phyloP scores from a whole-genome alignment of 2,113 vertebrate genomes.

The Petrocephalus zakoni region DNA sequence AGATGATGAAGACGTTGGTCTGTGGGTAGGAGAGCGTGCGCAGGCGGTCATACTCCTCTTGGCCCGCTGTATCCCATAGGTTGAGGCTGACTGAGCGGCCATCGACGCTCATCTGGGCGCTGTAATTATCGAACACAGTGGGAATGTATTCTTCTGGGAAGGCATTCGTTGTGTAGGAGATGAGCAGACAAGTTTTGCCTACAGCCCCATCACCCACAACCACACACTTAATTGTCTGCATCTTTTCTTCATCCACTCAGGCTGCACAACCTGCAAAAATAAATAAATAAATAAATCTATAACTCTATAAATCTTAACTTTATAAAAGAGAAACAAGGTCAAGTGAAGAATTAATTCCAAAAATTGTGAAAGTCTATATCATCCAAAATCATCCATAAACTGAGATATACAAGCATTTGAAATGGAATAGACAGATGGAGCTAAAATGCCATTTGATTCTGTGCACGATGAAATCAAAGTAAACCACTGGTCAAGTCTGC shows the following conservation, averaged over 20 bases:
- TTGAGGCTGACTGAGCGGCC: conserved; percentile 70
- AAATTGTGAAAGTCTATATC: not conserved
- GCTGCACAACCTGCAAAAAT: conserved; percentile 18
- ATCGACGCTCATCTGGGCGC: conserved; percentile 71
- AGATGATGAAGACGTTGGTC: conserved; percentile 72
- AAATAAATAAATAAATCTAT: not conserved
- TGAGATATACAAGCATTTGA: not conserved
- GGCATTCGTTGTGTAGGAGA: conserved; percentile 75
- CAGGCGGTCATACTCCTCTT: conserved; percentile 72
- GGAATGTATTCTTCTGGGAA: conserved; percentile 76
- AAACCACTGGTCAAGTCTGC: not conserved
- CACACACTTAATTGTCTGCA: conserved; percentile 77
- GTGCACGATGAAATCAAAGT: not conserved
- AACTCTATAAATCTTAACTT: too few species aligned
- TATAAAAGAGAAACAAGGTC: not conserved
- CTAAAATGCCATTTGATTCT: not conserved
- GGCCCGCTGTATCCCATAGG: conserved; percentile 75
- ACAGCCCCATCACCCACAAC: conserved; percentile 75
- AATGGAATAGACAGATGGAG: not conserved
- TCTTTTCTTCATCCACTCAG: conserved; percentile 48
- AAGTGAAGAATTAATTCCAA: not conserved
- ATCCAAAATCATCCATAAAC: not conserved
- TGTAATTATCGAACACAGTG: conserved; percentile 77
- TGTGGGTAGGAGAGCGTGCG: conserved; percentile 70
- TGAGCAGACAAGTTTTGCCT: conserved; percentile 74